phyloP scores from a whole-genome alignment of 2,797 vertebrate species.

The Eidolon dupreanum region DNA sequence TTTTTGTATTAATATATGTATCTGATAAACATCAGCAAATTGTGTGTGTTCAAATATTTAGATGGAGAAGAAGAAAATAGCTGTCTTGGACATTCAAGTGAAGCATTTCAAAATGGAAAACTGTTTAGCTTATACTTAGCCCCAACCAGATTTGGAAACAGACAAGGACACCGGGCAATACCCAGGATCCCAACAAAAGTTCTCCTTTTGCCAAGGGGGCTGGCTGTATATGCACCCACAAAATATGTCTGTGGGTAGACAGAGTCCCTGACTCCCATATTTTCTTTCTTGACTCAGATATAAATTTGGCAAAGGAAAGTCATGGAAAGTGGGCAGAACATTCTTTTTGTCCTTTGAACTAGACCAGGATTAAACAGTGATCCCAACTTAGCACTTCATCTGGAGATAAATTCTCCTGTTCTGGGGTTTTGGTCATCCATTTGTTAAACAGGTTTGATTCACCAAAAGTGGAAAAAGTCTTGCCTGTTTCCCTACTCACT shows the following conservation, averaged over 20 bases:
- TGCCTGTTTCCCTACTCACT: background rate
- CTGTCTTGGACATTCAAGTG: background rate
- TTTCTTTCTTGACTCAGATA: background rate
- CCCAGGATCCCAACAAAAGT: background rate
- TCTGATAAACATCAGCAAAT: background rate
- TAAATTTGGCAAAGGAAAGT: background rate
- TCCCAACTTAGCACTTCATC: background rate
- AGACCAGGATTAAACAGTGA: background rate
- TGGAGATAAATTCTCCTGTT: background rate
- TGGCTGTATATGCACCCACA: background rate
- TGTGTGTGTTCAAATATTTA: background rate
- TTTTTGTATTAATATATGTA: background rate
- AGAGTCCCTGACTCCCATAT: background rate
- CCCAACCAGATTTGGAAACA: background rate
- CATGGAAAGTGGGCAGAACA: background rate
- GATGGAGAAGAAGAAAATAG: background rate
- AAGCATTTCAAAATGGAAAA: background rate
- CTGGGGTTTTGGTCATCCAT: background rate
- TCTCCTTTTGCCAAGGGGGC: background rate
- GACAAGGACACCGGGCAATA: background rate
- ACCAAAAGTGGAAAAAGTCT: background rate
- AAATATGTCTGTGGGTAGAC: background rate
- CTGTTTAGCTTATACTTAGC: background rate
- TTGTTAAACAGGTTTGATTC: background rate
- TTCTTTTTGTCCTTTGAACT: constrained; percentile 26